Percentiles rank a stretch among this genome's conserved stretches.
Evolutionary conservation across 2,113 vertebrate genomes (phyloP).

Genomic region (Oophaga pumilio): DNA sequence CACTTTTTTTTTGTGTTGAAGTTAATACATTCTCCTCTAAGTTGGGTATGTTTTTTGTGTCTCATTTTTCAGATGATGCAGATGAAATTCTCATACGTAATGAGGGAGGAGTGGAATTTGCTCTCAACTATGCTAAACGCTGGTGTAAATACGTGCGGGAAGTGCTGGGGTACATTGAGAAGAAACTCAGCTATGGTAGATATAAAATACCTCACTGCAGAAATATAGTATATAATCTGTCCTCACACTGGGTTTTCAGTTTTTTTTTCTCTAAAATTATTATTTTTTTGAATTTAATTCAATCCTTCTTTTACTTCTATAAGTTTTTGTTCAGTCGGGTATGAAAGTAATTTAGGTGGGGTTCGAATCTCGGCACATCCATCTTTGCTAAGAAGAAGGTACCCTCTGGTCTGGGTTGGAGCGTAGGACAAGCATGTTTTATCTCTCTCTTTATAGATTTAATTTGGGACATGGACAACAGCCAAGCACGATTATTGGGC

Average conservation of each 20-base stretch:
- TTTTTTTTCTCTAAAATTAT: not conserved
- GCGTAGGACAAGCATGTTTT: no score
- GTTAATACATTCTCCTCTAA: not conserved
- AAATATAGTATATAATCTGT: not conserved
- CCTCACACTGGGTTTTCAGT: not conserved
- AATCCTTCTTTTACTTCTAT: no score
- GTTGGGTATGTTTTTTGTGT: not conserved
- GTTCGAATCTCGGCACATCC: no score
- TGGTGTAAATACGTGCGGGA: conserved; percentile 94
- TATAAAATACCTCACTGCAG: no score
- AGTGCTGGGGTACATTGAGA: conserved; percentile 87
- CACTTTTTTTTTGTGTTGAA: not conserved
- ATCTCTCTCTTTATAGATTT: no score
- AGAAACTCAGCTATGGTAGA: conserved; percentile 81
- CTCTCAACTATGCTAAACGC: conserved; percentile 85
- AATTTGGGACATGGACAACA: no score
- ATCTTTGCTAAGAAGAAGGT: no score
- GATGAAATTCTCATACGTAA: conserved; percentile 80
- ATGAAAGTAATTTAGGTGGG: no score
- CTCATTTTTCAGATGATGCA: conserved; percentile 76
- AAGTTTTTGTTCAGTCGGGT: no score
- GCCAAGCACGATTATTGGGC: no score
- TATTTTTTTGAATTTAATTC: not conserved
- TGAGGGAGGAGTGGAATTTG: conserved; percentile 83
- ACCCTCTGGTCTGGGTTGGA: no score